Base-by-base conservation (phyloP, 2,888 invertebrate species). In the Orthonevra nobilis region DNA sequence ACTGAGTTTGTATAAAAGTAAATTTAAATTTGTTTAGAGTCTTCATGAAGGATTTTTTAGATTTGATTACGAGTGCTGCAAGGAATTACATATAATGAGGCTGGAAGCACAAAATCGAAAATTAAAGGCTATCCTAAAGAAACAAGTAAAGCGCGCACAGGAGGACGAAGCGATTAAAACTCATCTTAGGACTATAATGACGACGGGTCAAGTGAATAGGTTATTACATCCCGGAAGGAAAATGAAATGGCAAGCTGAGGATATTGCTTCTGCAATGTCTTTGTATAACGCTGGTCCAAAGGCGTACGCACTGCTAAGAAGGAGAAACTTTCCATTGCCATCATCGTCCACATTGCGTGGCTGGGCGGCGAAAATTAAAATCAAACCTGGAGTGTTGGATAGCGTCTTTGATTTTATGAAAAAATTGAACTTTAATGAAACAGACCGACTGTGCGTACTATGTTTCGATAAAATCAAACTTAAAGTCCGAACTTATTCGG, bases 391-490 rank as follows among this genome's bases (percentile, higher is more conserved):
- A 28, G 42, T 70, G 4, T 32, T 81, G 6, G 30, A 23, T 14
- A 30, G 6, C n/a, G 58, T 74, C 10, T 14, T 74, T 2, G n/a
- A 73, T 15, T 17, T 74, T 6, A 56, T 74, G 40, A 36, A 23
- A 3, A 61, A 61, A 6, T n/a, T 34, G 9, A 3, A 54, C 4
- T 66, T 66, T 6, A 15, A 28, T 2, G 38, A 61, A 19, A 14
- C 34, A 4, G 68, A 81, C 0, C 70, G 61, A 26, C 1, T 81
- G 2, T 82, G 81, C 17, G 60, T 79, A 1, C 7, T 82, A 2
- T 42, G 54, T n/a, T 82, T 82, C 10, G 66, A 70, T 20, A 54
- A 82, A 63, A 81, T 81, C 32, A 75, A 54, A 32, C 28, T 81
- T 0, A 72, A 61, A 30, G 32, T 50, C 1, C 15, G 30, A 1